Evolutionary conservation across 64 coral and sea anemone species (phyloP), one percentile per base, ranked within the genome.

Genomic region (Porites lutea): DNA sequence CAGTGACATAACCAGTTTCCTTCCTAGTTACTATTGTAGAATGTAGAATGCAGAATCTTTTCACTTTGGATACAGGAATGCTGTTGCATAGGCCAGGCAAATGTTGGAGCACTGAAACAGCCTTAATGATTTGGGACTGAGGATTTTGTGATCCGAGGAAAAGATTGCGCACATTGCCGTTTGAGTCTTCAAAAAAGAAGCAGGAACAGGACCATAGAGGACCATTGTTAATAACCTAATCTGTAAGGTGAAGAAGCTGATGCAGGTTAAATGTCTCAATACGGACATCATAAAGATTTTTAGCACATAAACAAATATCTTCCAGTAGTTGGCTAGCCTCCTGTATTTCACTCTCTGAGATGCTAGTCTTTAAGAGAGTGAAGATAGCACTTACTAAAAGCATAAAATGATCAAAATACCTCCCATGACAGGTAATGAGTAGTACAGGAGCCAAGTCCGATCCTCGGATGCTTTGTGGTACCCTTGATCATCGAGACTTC

Each of bases 131-230:
- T 54, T 91, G 89, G 45, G n/a, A 45, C 22, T 74, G 22, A 27
- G 78, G 48, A 59, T 81, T 91, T 16, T 55, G 54, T 19, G 88
- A 48, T 23, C 69, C 52, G 71, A 77, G 87, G 52, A 89, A 27
- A 15, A 57, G 50, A 22, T 77, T 50, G 22, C 70, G 13, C 13
- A 92, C 37, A 77, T 86, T 81, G 12, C 80, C 90, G 75, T 92
- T 92, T 16, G 2, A 86, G 48, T 92, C 90, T 51, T 92, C 80
- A 86, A 85, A 92, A 19, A 47, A 48, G 19, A 92, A 86, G 23
- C 80, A 92, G 16, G 67, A 75, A 19, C 65, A 54, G 60, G 79
- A 55, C 68, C 67, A 92, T 48, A 92, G 48, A 14, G 90, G 80
- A 10, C 90, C 90, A 54, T 37, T 13, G 62, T 27, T 51, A 22